phyloP scores from a whole-genome alignment of 1,140 invertebrate genomes.

The Oncopodura yosiiana region DNA sequence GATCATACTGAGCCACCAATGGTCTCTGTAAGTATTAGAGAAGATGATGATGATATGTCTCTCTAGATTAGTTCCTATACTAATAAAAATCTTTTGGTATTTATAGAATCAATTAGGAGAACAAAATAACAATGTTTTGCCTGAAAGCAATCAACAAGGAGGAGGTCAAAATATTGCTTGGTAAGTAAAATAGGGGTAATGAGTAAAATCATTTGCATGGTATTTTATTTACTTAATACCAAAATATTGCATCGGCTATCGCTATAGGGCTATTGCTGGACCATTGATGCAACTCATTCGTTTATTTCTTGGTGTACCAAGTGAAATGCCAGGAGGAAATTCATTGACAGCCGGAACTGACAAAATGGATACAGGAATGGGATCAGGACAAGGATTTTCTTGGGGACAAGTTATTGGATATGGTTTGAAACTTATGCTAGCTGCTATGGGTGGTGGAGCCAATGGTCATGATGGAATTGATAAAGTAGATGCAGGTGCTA shows the following conservation, averaged over 20 bases:
- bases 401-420: constrained; percentile 51
- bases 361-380: constrained; percentile 29
- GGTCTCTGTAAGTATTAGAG: neutral
- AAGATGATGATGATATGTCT: too few relatives aligned
- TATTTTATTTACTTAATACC: too few relatives aligned
- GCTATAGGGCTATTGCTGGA: constrained; percentile 24
- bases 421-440: constrained; percentile 68
- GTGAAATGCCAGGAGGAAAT: constrained; percentile 30
- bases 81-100: too few relatives aligned
- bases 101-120: too few relatives aligned
- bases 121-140: too few relatives aligned
- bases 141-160: too few relatives aligned
- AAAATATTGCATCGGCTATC: too few relatives aligned
- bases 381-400: constrained; percentile 36
- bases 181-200: too few relatives aligned
- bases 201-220: too few relatives aligned
- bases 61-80: too few relatives aligned
- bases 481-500: constrained; percentile 67
- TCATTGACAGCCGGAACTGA: constrained; percentile 25
- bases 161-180: too few relatives aligned
- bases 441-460: constrained; percentile 59
- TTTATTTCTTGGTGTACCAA: constrained; percentile 29
- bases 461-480: constrained; percentile 67
- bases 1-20: constrained; percentile 3
- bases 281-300: constrained; percentile 28